A percentile compares a stretch with the other conserved stretches of the same genome.
These are phyloP conservation scores for Notodromas monacha DNA, from an alignment of 2,888 invertebrate genomes.

Conservation along the genomic window DNA sequence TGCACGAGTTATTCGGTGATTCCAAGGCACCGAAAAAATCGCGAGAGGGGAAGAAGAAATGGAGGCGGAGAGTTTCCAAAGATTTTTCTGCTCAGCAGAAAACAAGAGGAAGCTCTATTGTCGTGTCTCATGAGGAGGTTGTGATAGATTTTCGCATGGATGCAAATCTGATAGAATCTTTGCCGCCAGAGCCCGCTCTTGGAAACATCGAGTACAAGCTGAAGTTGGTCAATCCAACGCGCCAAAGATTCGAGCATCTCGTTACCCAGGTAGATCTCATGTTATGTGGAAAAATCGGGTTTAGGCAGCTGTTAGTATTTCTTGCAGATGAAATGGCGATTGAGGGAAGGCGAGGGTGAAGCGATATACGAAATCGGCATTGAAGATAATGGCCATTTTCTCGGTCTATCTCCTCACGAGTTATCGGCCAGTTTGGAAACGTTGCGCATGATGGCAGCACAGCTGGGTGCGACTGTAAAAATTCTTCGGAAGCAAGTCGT, in stretches of 20 bases:
- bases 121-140: too few relatives aligned
- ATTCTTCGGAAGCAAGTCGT: constrained; percentile 32
- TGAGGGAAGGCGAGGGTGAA: constrained; percentile 77
- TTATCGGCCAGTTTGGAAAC: constrained; percentile 58
- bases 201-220: constrained; percentile 90
- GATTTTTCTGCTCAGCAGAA: too few relatives aligned
- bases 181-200: constrained; percentile 67
- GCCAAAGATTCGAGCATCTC: constrained; percentile 66
- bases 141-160: too few relatives aligned
- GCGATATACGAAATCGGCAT: constrained; percentile 93
- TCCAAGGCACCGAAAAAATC: too few relatives aligned
- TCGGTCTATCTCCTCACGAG: constrained; percentile 46
- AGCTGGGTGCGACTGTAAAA: constrained; percentile 45
- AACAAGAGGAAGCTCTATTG: too few relatives aligned
- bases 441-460: constrained; percentile 53
- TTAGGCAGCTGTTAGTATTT: background rate
- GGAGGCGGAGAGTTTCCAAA: too few relatives aligned
- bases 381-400: constrained; percentile 51
- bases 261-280: constrained; percentile 53
- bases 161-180: too few relatives aligned
- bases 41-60: too few relatives aligned
- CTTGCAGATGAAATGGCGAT: constrained; percentile 64
- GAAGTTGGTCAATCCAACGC: constrained; percentile 64
- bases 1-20: too few relatives aligned
- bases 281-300: constrained; percentile 1